phyloP scores from a whole-genome alignment of 2,888 invertebrate species.

The Machimus rusticus region DNA sequence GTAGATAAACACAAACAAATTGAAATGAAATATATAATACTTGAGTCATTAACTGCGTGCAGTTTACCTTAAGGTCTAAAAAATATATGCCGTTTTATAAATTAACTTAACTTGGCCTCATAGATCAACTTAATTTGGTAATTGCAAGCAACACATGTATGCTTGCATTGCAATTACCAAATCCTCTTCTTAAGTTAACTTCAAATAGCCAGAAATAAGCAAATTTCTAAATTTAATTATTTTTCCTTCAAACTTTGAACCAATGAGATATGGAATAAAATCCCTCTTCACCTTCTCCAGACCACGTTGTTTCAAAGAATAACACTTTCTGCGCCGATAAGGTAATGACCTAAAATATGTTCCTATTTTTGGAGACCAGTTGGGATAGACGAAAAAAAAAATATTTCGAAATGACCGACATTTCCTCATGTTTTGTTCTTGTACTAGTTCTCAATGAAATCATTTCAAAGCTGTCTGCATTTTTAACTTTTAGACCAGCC shows the following conservation, averaged over 20 bases:
- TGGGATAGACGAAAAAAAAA: background rate
- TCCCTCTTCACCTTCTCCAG: background rate
- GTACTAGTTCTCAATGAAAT: background rate
- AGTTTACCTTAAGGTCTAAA: too few species aligned
- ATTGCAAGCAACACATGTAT: too few species aligned
- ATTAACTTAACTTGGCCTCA: too few species aligned
- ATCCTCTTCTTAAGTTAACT: too few species aligned
- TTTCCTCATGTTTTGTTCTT: background rate
- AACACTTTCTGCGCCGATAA: background rate
- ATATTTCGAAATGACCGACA: constrained; percentile 3
- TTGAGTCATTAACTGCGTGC: too few species aligned
- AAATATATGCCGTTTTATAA: too few species aligned
- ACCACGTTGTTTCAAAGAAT: background rate
- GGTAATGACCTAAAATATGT: background rate
- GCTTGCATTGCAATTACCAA: too few species aligned
- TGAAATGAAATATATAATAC: too few species aligned
- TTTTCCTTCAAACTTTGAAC: background rate
- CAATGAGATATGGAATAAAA: background rate
- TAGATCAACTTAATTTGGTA: background rate
- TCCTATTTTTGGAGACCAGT: background rate
- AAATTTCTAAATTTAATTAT: background rate
- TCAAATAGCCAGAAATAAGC: background rate
- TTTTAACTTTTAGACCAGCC: background rate
- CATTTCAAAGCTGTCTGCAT: background rate
- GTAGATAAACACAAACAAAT: too few species aligned